Evolutionary conservation across 2,888 invertebrate species (phyloP), one percentile per base, ranked within the genome.

Genomic region (Sarcophaga variegata): DNA sequence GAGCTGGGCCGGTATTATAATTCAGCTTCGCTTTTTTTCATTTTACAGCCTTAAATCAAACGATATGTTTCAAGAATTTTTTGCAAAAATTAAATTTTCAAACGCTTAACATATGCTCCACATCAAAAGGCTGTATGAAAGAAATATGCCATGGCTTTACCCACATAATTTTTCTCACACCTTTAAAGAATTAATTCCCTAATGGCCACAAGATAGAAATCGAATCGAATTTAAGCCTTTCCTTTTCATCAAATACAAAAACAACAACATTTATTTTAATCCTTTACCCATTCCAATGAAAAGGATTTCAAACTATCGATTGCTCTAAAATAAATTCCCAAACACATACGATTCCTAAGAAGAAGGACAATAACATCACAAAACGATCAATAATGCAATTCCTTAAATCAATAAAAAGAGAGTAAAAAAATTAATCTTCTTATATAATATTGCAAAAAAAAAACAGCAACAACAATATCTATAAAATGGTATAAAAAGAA

Each of bases 291-390:
- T 78, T 59, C 81, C 6, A 66, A 84, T 20, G 70, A 47, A n/a
- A 79, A 76, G 84, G 81, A 70, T 82, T 63, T 59, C 69, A 79
- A 79, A 76, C 75, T 63, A 72, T 64, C 59, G 54, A 59, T 69
- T 82, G 81, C 84, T 84, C 84, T 87, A 87, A 84, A 84, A 84
- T 84, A 84, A 82, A 87, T 87, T 87, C 87, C 81, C 84, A 87
- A 84, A 70, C 83, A 87, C 81, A 87, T 87, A 81, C 77, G 49
- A 66, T 83, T 86, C 71, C 17, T n/a, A 22, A 59, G 75, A 84
- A 76, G 49, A 81, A 76, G 64, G 37, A 14, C 20, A 75, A 54
- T 2, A 66, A 47, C n/a, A 64, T 1, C 11, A 49, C 11, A 49
- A 49, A 49, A 49, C 49, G 49, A 49, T 49, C 49, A 49, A 49